phyloP scores from a whole-genome alignment of 2,888 invertebrate species.

The Drosophila anomalata region DNA sequence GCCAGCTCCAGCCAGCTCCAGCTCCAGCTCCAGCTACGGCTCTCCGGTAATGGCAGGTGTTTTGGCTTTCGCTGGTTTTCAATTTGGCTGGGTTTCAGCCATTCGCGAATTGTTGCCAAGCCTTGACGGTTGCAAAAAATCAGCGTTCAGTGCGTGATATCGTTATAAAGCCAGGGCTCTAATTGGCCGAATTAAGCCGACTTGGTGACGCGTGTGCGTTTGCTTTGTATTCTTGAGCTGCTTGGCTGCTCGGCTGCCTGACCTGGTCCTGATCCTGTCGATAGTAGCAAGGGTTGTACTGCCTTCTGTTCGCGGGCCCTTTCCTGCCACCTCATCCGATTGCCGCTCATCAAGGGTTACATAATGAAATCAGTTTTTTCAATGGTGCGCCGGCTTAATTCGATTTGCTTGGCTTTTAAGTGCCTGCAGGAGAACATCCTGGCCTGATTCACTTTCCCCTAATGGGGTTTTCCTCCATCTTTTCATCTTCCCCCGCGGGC shows the following conservation, averaged over 20 bases:
- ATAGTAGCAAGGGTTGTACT: neutral
- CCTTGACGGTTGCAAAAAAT: slow-evolving; percentile 67
- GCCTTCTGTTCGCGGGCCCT: too few relatives aligned
- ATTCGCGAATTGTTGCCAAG: slow-evolving; percentile 73
- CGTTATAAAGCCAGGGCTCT: slow-evolving; percentile 34
- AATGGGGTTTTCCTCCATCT: slow-evolving; percentile 1
- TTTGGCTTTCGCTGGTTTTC: slow-evolving; percentile 5
- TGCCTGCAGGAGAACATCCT: slow-evolving; percentile 29
- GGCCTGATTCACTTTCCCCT: neutral
- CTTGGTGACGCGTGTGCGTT: slow-evolving; percentile 27
- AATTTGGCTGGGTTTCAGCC: too few relatives aligned
- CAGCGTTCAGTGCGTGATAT: slow-evolving; percentile 30
- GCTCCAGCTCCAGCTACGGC: neutral
- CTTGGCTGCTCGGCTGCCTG: slow-evolving; percentile 15
- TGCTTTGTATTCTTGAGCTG: slow-evolving; percentile 23
- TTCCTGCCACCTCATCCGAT: slow-evolving; percentile 4
- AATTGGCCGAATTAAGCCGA: slow-evolving; percentile 30
- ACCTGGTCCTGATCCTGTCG: slow-evolving; percentile 12
- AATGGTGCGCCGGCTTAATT: slow-evolving; percentile 65
- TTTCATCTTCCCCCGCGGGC: neutral
- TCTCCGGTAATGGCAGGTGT: slow-evolving; percentile 9
- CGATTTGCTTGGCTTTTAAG: slow-evolving; percentile 67
- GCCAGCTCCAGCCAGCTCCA: slow-evolving; percentile 14
- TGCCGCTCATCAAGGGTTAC: slow-evolving; percentile 30
- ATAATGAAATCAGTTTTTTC: slow-evolving; percentile 64